Evolutionary conservation across 2,113 vertebrate species (phyloP), one percentile per base, ranked within the genome.

Genomic region (Apaloderma vittatum): DNA sequence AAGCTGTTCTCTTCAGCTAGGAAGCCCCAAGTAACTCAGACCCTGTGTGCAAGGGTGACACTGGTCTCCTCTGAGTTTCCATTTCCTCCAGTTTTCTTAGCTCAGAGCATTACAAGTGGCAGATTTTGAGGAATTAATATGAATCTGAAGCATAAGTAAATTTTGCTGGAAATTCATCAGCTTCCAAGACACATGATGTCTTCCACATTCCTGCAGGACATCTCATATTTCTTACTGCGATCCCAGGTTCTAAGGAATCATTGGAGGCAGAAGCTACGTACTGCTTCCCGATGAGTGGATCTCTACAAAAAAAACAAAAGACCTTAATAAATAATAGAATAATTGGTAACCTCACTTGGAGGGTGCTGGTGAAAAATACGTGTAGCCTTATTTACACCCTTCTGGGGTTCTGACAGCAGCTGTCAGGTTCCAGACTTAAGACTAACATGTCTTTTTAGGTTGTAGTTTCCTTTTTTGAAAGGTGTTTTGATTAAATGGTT

Each of bases 221-320:
- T 94, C 63, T 94, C 76, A 10, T 67, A 77, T 92, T 84, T 94
- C 88, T 51, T 46, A 55, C n/a, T 51, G 43, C 58, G 94, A 95
- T 91, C 81, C 76, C 88, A 89, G 86, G 49, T 88, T 93, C 70
- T 15, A 67, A 68, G 45, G 78, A 45, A 81, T 43, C 5, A 2
- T 66, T 2, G 1, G 62, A 87, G 65, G 32, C 51, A 71, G 52
- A 76, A 40, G 36, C 43, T 72, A 57, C 78, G 23, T 43, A 34
- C 51, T 83, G 32, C 32, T 83, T 79, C 46, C 34, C 88, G 70
- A 29, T 68, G 62, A 71, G 51, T 5, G 20, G 20, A 62, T 83
- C 66, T 76, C 79, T 46, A 29, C 26, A 70, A 83, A 70, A 86
- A 30, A 65, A 58, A 6, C 40, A 73, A 54, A 83, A 93, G 30